These are phyloP conservation scores for Volucella zonaria DNA, from an alignment of 2,888 invertebrate species.

Conservation along the genomic window DNA sequence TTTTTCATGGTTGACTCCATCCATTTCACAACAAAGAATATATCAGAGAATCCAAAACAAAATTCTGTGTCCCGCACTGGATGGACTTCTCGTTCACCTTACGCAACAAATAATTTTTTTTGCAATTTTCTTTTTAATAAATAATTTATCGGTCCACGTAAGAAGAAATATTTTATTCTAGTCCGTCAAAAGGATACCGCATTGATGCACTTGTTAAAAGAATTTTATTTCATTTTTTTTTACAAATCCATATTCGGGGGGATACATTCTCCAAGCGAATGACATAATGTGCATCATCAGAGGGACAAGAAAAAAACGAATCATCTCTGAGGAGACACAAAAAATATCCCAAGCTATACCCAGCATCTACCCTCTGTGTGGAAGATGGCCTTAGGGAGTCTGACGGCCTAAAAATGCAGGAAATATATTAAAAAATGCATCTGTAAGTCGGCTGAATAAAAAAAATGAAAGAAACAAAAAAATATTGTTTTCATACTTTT, in stretches of 20 bases:
- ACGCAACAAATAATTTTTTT: constrained; percentile 56
- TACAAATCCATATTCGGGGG: not conserved
- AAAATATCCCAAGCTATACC: not conserved
- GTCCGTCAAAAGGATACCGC: constrained; percentile 71
- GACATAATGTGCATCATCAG: constrained; percentile 74
- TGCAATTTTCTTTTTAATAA: constrained; percentile 70
- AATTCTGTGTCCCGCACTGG: constrained; percentile 35
- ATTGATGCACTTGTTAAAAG: constrained; percentile 67
- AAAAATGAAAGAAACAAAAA: constrained; percentile 2
- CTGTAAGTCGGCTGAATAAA: constrained; percentile 48
- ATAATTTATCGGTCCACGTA: constrained; percentile 75
- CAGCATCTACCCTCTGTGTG: constrained; percentile 46
- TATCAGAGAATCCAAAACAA: constrained; percentile 13
- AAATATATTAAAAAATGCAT: constrained; percentile 66
- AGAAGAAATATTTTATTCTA: constrained; percentile 60
- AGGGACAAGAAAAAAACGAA: constrained; percentile 35
- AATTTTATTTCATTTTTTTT: constrained; percentile 23
- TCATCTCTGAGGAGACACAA: constrained; percentile 40
- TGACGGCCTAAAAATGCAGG: constrained; percentile 69
- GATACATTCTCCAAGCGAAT: constrained; percentile 49
- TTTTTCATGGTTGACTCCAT: constrained; percentile 32
- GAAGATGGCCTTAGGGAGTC: constrained; percentile 70
- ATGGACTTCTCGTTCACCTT: constrained; percentile 41
- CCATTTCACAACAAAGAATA: constrained; percentile 52
- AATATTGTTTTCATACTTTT: constrained; percentile 14